phyloP scores from a whole-genome alignment of 2,888 invertebrate genomes.

The Penaeus monodon region DNA sequence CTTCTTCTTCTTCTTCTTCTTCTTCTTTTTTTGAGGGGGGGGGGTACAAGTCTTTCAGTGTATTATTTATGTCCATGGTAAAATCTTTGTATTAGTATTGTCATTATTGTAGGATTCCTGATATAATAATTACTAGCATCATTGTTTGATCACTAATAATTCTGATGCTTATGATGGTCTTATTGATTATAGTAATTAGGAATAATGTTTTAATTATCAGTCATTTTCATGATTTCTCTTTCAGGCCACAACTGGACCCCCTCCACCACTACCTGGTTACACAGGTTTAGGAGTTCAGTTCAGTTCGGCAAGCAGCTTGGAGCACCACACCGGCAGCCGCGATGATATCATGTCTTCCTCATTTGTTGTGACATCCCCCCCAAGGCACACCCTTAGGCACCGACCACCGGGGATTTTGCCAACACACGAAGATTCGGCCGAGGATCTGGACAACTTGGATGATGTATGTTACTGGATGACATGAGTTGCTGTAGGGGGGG shows the following conservation, averaged over 20 bases:
- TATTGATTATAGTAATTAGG: no score
- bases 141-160: no score
- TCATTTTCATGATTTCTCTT: neutral
- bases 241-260: constrained; percentile 33
- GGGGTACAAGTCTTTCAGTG: neutral
- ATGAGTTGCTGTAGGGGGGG: neutral
- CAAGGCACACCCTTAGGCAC: constrained; percentile 80
- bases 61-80: neutral
- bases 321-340: neutral
- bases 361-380: constrained; percentile 69
- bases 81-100: neutral
- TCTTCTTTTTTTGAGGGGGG: no score
- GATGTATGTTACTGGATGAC: constrained; percentile 77
- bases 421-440: constrained; percentile 83
- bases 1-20: neutral
- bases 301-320: constrained; percentile 11
- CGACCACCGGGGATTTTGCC: constrained; percentile 84
- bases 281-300: constrained; percentile 35
- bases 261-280: constrained; percentile 36
- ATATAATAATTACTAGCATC: no score
- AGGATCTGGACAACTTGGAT: constrained; percentile 91
- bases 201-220: no score
- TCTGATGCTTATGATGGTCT: no score
- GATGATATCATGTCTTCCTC: constrained; percentile 47
- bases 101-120: no score